Percentiles rank a stretch among this genome's conserved stretches.
phyloP scores from a whole-genome alignment of 2,113 vertebrate genomes.

The Pantherophis guttatus region DNA sequence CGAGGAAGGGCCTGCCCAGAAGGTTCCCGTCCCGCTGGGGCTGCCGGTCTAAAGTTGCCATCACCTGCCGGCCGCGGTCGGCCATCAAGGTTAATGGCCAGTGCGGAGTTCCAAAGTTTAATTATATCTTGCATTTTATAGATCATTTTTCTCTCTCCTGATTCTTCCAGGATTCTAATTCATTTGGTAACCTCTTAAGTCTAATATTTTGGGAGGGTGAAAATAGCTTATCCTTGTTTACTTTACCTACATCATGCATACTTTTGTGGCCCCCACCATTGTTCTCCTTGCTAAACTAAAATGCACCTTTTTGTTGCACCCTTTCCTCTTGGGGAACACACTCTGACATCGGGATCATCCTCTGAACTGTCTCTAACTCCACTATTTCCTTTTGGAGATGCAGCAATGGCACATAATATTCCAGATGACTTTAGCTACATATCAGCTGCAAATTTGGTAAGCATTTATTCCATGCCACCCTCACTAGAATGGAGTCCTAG shows the following conservation, averaged over 20 bases:
- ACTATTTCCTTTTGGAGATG: background rate
- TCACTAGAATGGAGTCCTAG: background rate
- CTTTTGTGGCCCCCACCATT: background rate
- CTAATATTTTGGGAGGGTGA: background rate
- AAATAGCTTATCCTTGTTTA: background rate
- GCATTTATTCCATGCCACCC: background rate
- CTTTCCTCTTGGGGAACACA: background rate
- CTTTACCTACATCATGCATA: background rate
- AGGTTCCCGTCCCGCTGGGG: background rate
- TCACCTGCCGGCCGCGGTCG: background rate
- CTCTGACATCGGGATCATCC: background rate
- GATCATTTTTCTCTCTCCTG: background rate
- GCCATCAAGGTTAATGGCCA: background rate
- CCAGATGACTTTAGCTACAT: background rate
- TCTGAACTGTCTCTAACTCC: background rate
- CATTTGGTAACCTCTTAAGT: background rate
- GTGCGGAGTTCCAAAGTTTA: background rate
- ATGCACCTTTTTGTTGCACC: background rate
- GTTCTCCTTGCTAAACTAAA: background rate
- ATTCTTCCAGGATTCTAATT: background rate
- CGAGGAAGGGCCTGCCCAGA: background rate
- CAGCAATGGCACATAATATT: background rate
- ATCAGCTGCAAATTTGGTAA: background rate
- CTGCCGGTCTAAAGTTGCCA: background rate
- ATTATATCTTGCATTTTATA: background rate